These are phyloP conservation scores for Tyrophagus putrescentiae DNA, from an alignment of 1,140 invertebrate genomes.

Conservation along the genomic window DNA sequence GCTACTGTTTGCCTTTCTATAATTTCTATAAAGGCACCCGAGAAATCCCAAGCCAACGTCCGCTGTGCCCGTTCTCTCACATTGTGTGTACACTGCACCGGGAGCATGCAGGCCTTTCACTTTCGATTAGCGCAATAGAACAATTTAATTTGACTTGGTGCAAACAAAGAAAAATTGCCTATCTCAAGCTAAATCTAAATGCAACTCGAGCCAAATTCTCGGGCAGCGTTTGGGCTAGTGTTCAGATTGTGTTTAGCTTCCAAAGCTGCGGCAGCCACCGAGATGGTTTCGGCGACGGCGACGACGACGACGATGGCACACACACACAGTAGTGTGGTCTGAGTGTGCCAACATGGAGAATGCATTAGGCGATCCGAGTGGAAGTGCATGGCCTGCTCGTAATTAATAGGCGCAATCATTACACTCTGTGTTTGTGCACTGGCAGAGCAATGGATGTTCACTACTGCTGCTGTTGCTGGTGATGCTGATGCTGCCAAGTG, in stretches of 20 bases:
- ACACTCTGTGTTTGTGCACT: too few relatives aligned
- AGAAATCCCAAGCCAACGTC: neutral
- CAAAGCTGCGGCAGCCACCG: neutral
- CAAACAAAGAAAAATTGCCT: conserved; percentile 15
- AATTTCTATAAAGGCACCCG: neutral
- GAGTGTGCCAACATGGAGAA: neutral
- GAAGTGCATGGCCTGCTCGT: neutral
- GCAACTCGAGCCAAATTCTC: conserved; percentile 10
- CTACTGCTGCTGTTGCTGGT: too few relatives aligned
- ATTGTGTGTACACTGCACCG: too few relatives aligned
- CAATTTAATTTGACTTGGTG: conserved; percentile 4
- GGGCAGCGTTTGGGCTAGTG: neutral
- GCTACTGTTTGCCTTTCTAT: neutral
- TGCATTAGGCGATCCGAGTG: neutral
- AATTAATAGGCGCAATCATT: conserved; percentile 14
- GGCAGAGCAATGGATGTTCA: too few relatives aligned
- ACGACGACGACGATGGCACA: too few relatives aligned
- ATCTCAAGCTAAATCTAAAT: conserved; percentile 6
- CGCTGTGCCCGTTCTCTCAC: neutral
- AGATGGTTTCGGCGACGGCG: too few relatives aligned
- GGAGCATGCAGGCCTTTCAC: neutral
- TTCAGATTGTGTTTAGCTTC: neutral
- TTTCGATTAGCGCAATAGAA: neutral
- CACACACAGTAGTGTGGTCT: too few relatives aligned
- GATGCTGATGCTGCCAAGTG: too few relatives aligned